Base-by-base conservation (phyloP, 2,797 vertebrate species). In the Pteropus rufus region DNA sequence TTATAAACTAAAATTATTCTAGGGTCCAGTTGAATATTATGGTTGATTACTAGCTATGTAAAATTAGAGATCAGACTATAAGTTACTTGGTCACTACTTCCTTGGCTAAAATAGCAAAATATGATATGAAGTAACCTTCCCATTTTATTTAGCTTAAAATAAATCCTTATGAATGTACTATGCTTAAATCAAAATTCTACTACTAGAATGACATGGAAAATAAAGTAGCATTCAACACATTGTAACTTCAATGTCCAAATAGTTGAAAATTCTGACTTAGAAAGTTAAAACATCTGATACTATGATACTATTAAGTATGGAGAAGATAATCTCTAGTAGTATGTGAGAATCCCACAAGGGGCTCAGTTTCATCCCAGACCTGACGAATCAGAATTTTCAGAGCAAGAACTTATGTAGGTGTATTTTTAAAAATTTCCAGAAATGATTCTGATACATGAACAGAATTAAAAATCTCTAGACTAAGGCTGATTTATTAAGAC, bases 61-160 rank as follows among this genome's bases (percentile, higher is more conserved):
- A 92, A 87, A 81, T 83, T 81, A 90, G 49, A 77, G 26, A 29
- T 52, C 12, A 54, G 29, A 82, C 6, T 56, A 3, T 46, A 86
- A 76, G 29, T 80, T 62, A 79, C 15, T 24, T 79, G 12, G 24
- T 81, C n/a, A 92, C 4, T 90, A 73, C 23, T 70, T 82, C 58
- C 49, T 89, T 86, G n/a, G 49, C 46, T 56, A 70, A 79, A 44
- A 90, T 10, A 88, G 31, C 52, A 84, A 88, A 83, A 80, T 62
- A 89, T 49, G 56, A 7, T 23, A 83, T n/a, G 36, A 93, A 62
- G 31, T 52, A 77, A 93, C 18, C 15, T 36, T 56, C 26, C 44
- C 10, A 49, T 46, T 82, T 96, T 58, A 95, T n/a, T 64, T 81
- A 67, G 26, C n/a, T 60, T 54, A 97, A 92, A 21, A 79, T 18